These are phyloP conservation scores for Neuroterus valhalla DNA, from an alignment of 1,140 invertebrate genomes.

Conservation along the genomic window DNA sequence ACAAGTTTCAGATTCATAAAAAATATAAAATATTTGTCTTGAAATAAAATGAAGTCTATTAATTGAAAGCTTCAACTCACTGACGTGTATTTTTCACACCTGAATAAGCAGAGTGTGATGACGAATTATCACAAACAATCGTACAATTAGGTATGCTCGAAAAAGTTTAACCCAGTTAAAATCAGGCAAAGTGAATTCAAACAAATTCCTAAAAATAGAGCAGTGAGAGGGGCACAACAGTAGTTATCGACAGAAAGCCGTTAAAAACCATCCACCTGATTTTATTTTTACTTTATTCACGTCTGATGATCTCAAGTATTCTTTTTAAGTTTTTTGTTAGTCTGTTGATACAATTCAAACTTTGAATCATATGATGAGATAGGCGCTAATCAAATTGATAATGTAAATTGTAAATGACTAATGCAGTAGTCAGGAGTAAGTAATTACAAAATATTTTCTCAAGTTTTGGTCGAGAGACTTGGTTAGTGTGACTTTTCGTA, in stretches of 20 bases:
- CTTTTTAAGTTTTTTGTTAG: constrained; percentile 14
- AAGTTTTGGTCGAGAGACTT: too few relatives aligned
- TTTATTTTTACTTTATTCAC: constrained; percentile 18
- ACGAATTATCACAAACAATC: background rate
- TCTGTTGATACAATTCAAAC: background rate
- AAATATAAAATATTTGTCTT: too few relatives aligned
- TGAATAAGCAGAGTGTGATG: background rate
- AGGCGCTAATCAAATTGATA: too few relatives aligned
- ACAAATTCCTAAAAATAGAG: constrained; percentile 20
- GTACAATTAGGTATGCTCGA: background rate
- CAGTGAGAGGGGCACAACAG: background rate
- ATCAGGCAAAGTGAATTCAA: background rate
- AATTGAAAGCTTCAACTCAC: too few relatives aligned
- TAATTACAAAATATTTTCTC: too few relatives aligned
- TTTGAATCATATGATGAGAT: too few relatives aligned
- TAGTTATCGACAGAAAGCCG: constrained; percentile 23
- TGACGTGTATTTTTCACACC: background rate
- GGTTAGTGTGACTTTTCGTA: too few relatives aligned
- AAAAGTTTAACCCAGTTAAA: constrained; percentile 11
- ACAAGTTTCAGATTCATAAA: too few relatives aligned
- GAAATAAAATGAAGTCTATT: too few relatives aligned
- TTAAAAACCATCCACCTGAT: constrained; percentile 1
- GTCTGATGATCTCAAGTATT: background rate
- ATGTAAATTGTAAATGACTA: too few relatives aligned
- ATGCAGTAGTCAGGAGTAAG: too few relatives aligned